phyloP scores from a whole-genome alignment of 2,113 vertebrate genomes.

The Pygoscelis antarcticus region DNA sequence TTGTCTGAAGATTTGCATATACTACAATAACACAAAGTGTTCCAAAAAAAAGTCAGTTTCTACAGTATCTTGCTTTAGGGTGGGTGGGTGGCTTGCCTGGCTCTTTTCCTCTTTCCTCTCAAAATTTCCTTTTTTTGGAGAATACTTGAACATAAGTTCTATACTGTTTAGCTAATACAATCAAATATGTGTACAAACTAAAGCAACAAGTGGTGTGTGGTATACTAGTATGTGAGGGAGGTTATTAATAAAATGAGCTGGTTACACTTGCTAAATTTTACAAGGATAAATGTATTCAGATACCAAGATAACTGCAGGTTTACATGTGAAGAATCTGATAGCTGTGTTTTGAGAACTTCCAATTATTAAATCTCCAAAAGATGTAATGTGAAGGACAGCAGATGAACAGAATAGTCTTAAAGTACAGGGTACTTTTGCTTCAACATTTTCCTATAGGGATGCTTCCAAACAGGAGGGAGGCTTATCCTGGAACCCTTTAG shows the following conservation, averaged over 20 bases:
- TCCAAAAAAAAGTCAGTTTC: not conserved
- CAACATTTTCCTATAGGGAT: not conserved
- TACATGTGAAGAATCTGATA: not conserved
- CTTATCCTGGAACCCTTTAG: not conserved
- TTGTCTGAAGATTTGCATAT: not conserved
- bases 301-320: not conserved
- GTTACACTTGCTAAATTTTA: not conserved
- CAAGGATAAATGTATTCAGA: not conserved
- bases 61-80: not conserved
- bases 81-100: not conserved
- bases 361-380: not conserved
- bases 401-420: not conserved
- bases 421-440: not conserved
- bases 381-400: not conserved
- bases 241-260: not conserved
- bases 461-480: not conserved
- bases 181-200: not conserved
- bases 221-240: not conserved
- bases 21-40: not conserved
- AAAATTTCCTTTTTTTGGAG: not conserved
- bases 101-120: not conserved
- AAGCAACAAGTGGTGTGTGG: not conserved
- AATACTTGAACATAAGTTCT: not conserved
- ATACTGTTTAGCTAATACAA: not conserved
- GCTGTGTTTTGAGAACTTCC: not conserved